These are phyloP conservation scores for Tyrannus savana DNA, from an alignment of 2,113 vertebrate genomes.

Conservation along the genomic window DNA sequence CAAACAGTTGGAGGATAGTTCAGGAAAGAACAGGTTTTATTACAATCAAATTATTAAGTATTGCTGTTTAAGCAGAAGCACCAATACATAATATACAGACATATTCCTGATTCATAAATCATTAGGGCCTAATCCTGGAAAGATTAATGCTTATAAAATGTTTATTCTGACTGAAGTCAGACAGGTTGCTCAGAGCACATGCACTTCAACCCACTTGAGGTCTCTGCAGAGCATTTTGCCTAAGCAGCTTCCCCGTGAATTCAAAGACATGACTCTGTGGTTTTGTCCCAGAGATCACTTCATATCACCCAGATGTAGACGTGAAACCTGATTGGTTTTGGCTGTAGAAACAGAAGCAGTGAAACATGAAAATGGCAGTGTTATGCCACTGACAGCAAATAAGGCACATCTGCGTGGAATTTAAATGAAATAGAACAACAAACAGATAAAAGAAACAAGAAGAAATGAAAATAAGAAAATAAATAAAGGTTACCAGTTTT, in stretches of 20 bases:
- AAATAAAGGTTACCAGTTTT: background rate
- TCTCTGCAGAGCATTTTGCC: background rate
- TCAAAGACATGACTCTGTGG: background rate
- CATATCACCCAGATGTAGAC: background rate
- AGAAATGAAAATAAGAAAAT: background rate
- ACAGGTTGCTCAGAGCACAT: background rate
- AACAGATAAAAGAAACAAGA: background rate
- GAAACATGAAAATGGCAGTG: background rate
- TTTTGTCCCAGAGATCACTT: background rate
- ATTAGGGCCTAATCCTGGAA: background rate
- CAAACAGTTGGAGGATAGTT: background rate
- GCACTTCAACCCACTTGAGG: background rate
- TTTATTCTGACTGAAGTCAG: background rate
- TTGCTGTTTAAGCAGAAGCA: background rate
- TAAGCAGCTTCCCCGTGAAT: background rate
- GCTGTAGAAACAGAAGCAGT: background rate
- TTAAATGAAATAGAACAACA: background rate
- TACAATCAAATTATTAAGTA: background rate
- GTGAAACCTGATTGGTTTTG: background rate
- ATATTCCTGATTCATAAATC: background rate
- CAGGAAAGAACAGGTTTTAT: background rate
- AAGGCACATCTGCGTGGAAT: background rate
- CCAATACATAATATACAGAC: background rate
- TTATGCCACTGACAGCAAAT: background rate
- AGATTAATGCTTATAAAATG: background rate